A percentile compares a stretch with the other conserved stretches of the same genome.
Conservation (phyloP, 1,140 invertebrate genomes). For the Proctacanthus coquilletti region DNA sequence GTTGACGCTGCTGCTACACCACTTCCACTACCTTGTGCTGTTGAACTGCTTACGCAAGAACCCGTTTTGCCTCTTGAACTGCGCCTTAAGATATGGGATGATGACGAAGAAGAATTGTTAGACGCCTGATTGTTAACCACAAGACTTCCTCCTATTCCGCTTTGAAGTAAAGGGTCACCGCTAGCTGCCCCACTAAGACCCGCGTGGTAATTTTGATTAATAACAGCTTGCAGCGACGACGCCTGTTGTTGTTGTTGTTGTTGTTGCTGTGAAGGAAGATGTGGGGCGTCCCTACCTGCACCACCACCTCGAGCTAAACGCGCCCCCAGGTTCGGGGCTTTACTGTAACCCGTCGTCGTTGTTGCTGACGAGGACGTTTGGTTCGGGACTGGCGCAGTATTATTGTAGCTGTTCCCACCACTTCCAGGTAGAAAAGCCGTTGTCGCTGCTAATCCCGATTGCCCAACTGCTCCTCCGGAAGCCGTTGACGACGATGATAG, state of each 20-base stretch:
- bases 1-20: slow-evolving; percentile 2
- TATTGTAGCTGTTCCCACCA: too few species aligned
- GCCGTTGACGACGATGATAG: background rate
- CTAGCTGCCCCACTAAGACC: background rate
- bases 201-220: slow-evolving; percentile 3
- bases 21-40: slow-evolving; percentile 15
- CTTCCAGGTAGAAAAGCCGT: too few species aligned
- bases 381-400: too few species aligned
- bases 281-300: slow-evolving; percentile 5
- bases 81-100: slow-evolving; percentile 22
- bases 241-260: slow-evolving; percentile 6
- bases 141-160: background rate
- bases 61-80: slow-evolving; percentile 30
- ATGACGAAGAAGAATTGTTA: background rate
- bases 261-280: slow-evolving; percentile 3
- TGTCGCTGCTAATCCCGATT: too few species aligned
- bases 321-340: slow-evolving; percentile 20
- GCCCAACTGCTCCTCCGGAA: background rate
- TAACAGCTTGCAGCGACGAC: background rate
- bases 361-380: too few species aligned
- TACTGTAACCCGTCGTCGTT: slow-evolving; percentile 21
- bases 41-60: slow-evolving; percentile 26
- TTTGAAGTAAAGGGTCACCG: background rate
- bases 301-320: slow-evolving; percentile 19
- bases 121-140: slow-evolving; percentile 4